phyloP scores from a whole-genome alignment of 2,888 invertebrate genomes.

The Brenthis daphne region DNA sequence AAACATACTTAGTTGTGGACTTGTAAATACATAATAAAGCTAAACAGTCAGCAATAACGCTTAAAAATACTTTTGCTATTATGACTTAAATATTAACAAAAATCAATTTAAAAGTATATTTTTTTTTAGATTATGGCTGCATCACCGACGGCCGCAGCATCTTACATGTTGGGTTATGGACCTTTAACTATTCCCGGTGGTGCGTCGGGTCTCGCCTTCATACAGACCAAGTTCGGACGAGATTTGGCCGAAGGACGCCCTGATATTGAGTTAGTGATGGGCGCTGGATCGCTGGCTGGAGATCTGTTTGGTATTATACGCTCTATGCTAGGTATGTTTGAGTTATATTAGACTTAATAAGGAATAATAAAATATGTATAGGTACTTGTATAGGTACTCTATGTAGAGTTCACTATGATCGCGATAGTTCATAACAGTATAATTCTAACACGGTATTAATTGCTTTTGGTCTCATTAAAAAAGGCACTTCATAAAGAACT shows the following conservation, averaged over 20 bases:
- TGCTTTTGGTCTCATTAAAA: no score
- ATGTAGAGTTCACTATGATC: no score
- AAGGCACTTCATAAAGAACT: no score
- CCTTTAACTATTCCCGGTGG: conserved; percentile 90
- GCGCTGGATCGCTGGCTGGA: conserved; percentile 88
- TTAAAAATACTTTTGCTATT: no score
- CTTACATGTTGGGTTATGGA: conserved; percentile 85
- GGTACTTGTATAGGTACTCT: no score
- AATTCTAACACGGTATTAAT: no score
- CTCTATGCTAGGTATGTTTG: conserved; percentile 78
- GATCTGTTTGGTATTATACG: conserved; percentile 87
- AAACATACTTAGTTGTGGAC: no score
- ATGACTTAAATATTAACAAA: background rate
- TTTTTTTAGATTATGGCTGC: conserved; percentile 60
- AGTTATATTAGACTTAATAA: background rate
- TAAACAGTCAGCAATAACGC: no score
- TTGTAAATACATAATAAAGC: no score
- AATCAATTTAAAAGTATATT: background rate
- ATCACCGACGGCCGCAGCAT: conserved; percentile 81
- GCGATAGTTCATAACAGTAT: no score
- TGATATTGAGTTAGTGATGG: conserved; percentile 91
- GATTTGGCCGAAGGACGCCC: conserved; percentile 87
- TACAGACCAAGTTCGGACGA: conserved; percentile 84
- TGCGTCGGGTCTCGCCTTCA: conserved; percentile 88
- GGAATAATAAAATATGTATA: no score